phyloP scores from a whole-genome alignment of 2,113 vertebrate species.

The Probosciger aterrimus region DNA sequence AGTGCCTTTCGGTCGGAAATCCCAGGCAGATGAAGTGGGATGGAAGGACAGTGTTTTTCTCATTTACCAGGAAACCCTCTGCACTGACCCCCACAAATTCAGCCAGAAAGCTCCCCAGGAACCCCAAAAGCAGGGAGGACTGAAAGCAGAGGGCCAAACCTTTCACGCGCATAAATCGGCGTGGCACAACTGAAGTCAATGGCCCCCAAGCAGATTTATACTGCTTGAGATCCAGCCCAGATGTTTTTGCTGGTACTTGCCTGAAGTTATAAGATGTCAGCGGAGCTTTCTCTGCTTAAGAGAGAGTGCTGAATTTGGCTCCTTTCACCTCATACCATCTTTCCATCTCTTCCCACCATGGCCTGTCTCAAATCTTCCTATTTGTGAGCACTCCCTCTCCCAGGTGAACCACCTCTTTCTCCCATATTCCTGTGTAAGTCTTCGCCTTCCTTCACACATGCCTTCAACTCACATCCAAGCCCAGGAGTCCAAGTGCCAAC shows the following conservation, averaged over 20 bases:
- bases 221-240: conserved; percentile 27
- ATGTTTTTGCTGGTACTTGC: conserved; percentile 42
- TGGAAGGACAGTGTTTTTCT: conserved; percentile 43
- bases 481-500: not conserved
- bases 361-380: not conserved
- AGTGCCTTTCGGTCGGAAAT: conserved; percentile 61
- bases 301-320: conserved; percentile 29
- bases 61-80: conserved; percentile 28
- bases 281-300: conserved; percentile 15
- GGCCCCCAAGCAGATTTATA: not conserved
- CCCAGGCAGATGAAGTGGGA: conserved; percentile 55
- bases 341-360: not conserved
- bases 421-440: not conserved
- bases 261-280: conserved; percentile 42
- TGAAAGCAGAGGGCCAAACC: not conserved
- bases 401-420: not conserved
- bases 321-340: not conserved
- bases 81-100: not conserved
- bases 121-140: not conserved
- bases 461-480: not conserved
- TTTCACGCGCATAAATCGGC: not conserved
- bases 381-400: not conserved
- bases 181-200: not conserved
- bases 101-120: not conserved
- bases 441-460: not conserved